Evolutionary conservation across 2,797 vertebrate species (phyloP).

Genomic region (Pteropus rufus): DNA sequence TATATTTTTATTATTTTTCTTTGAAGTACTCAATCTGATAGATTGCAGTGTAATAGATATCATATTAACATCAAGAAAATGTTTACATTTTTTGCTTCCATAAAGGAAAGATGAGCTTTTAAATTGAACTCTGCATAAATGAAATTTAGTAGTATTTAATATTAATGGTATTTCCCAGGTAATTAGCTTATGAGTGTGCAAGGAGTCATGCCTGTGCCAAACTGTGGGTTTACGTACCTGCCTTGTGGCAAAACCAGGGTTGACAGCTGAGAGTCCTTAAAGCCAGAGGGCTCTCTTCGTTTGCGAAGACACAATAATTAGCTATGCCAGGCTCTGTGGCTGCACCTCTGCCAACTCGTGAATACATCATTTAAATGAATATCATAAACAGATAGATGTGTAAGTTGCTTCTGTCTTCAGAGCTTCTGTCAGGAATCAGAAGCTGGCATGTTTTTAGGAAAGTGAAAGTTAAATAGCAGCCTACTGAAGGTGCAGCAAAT

Average conservation of each 20-base stretch:
- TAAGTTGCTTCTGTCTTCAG: constrained; percentile 28
- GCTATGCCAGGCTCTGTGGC: not conserved
- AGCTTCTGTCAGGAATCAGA: constrained; percentile 31
- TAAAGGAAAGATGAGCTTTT: constrained; percentile 28
- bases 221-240: constrained; percentile 73
- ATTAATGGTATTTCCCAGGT: constrained; percentile 73
- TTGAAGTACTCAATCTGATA: constrained; percentile 8
- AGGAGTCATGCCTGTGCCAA: constrained; percentile 67
- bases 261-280: constrained; percentile 45
- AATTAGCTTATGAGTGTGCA: constrained; percentile 61
- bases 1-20: constrained; percentile 34
- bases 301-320: constrained; percentile 42
- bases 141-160: not conserved
- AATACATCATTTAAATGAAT: constrained; percentile 46
- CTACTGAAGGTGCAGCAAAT: not conserved
- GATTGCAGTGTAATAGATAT: constrained; percentile 17
- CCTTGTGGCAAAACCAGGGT: constrained; percentile 62
- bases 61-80: constrained; percentile 39
- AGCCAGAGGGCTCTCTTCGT: constrained; percentile 19
- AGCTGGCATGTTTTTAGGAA: not conserved
- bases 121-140: not conserved
- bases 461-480: not conserved
- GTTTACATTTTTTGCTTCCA: not conserved
- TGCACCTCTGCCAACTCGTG: constrained; percentile 56
- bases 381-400: not conserved